Conservation (phyloP, 2,797 vertebrate genomes). For the Rhinichthys osculus region DNA sequence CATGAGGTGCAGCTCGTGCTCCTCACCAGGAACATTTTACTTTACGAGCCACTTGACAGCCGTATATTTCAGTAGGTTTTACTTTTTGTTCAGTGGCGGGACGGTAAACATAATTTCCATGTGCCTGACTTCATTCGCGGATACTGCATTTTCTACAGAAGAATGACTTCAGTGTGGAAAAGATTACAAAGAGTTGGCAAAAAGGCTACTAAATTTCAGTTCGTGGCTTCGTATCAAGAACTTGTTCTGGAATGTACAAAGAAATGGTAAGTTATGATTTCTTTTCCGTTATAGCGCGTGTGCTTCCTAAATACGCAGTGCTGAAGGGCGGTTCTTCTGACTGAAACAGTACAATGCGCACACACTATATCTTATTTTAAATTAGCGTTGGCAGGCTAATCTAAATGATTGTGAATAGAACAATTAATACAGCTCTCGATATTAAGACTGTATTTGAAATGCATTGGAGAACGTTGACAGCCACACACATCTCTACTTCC, state of each 20-base stretch:
- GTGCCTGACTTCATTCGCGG: slow-evolving; percentile 39
- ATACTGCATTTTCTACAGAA: slow-evolving; percentile 34
- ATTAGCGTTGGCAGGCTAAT: not conserved
- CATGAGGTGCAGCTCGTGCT: slow-evolving; percentile 15
- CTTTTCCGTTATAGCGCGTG: slow-evolving; percentile 49
- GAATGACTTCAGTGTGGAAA: slow-evolving; percentile 94
- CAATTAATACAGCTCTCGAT: not conserved
- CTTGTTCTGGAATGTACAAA: slow-evolving; percentile 88
- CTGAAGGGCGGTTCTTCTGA: slow-evolving; percentile 55
- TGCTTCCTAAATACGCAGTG: slow-evolving; percentile 39
- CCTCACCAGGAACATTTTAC: slow-evolving; percentile 18
- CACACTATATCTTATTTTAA: not conserved
- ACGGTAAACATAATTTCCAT: slow-evolving; percentile 27
- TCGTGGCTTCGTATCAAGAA: slow-evolving; percentile 91
- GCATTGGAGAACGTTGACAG: not conserved
- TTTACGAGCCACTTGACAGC: slow-evolving; percentile 17
- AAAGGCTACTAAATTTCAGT: slow-evolving; percentile 91
- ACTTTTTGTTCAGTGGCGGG: slow-evolving; percentile 33
- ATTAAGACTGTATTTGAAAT: not conserved
- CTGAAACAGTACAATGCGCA: slow-evolving; percentile 27
- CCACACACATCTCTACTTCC: slow-evolving; percentile 30
- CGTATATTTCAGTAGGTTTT: not conserved
- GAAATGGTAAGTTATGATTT: slow-evolving; percentile 86
- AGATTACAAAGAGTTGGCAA: slow-evolving; percentile 90
- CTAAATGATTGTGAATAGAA: not conserved